Evolutionary conservation across 1,140 invertebrate species (phyloP).

Genomic region (Atta colombica): DNA sequence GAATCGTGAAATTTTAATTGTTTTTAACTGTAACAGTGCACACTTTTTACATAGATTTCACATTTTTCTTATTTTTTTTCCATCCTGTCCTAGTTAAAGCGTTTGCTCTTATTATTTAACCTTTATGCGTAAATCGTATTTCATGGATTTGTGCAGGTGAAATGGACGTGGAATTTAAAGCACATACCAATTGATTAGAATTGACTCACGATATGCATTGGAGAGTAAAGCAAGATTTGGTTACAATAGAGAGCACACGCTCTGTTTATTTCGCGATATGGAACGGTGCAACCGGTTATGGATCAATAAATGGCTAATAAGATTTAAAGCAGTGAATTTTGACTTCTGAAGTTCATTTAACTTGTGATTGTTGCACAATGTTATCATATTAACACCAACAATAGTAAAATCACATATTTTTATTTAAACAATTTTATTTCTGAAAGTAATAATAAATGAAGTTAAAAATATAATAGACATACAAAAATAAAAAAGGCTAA

Average conservation of each 20-base stretch:
- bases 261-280: constrained; percentile 35
- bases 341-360: constrained; percentile 13
- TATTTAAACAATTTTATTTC: background rate
- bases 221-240: constrained; percentile 30
- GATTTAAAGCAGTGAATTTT: constrained; percentile 18
- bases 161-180: constrained; percentile 42
- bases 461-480: background rate
- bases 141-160: background rate
- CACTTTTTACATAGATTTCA: background rate
- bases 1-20: background rate
- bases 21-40: background rate
- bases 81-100: background rate
- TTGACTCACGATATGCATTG: constrained; percentile 42
- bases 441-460: background rate
- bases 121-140: background rate
- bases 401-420: background rate
- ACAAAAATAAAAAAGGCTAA: background rate
- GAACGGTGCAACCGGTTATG: constrained; percentile 5
- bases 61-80: background rate
- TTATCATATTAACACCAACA: background rate
- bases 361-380: background rate
- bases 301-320: constrained; percentile 37
- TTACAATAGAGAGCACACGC: constrained; percentile 38
- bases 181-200: constrained; percentile 39
- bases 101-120: constrained; percentile 12